Evolutionary conservation across 2,797 vertebrate species (phyloP), one percentile per base, ranked within the genome.

Genomic region (Sphenodon punctatus): DNA sequence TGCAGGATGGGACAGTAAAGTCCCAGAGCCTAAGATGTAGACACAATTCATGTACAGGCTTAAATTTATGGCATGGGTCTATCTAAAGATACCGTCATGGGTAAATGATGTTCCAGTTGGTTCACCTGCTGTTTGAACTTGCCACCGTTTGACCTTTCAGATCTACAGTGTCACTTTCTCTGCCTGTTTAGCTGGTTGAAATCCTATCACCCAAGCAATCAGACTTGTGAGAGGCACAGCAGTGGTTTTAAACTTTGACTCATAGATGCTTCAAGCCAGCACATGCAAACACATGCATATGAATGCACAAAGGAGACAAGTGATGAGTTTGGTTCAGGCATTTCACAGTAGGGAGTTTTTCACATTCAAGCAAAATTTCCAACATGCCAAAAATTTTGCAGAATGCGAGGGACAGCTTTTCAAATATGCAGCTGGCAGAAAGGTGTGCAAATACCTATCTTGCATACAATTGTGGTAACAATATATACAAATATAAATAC

Each of bases 331-430:
- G 0, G 25, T 81, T 84, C 66, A 68, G 38, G 56, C 27, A 0
- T 82, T 88, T 75, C 0, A 0, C 17, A 41, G 66, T 38, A 2
- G 60, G 83, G n/a, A n/a, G 4, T 51, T 17, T 76, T 84, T 70
- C 68, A 4, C 61, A 2, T n/a, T 68, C 78, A 82, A 86, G 85
- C 75, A 88, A 80, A 86, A 78, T 20, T 86, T 63, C 78, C 70
- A 58, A 51, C 78, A 36, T 48, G 30, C 46, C 2, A 66, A 79
- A 88, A 81, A 86, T 91, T 53, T 67, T 73, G 36, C 75, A 71
- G 76, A 90, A 90, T 82, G 78, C 41, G 74, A 83, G 70, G 82
- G 84, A 88, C 32, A 58, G 65, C 79, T 86, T 76, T 88, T 77
- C 80, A 91, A 70, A 78, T 30, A 56, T 56, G 30, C 41, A 45